Evolutionary conservation across 2,797 vertebrate genomes (phyloP), one percentile per base, ranked within the genome.

Genomic region (Botia almorhae): DNA sequence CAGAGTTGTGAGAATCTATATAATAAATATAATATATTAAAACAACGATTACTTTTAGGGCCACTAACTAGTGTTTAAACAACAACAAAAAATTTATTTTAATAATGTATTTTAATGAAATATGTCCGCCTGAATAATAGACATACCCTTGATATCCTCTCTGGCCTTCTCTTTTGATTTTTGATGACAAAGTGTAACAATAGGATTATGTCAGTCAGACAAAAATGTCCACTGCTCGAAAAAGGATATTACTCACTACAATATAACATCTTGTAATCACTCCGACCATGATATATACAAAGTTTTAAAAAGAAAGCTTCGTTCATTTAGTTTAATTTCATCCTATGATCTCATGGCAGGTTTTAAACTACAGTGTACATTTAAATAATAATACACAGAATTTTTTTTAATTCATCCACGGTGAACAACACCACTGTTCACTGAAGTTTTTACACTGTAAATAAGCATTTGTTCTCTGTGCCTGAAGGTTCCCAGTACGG

Each of bases 281-380:
- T 64, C 13, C 17, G 56, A 12, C 29, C 2, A 64, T 33, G 16
- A 64, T 1, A 48, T 36, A 48, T 26, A 7, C 14, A 5, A 43
- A 67, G 48, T 7, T n/a, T 78, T 55, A 10, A 29, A 63, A 72
- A 69, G 16, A 10, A 26, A 74, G 23, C 64, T n/a, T 2, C 11
- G 14, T 29, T 58, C 46, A 76, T 51, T 74, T 53, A 50, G 61
- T 72, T 33, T 36, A 12, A n/a, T 55, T 26, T 55, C 39, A 43
- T 43, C 39, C 0, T 43, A 10, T 43, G 39, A 43, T 43, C 8
- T 7, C 36, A 23, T 53, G 12, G 17, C 17, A 36, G 11, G 4
- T 69, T 51, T 51, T 39, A 39, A 43, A 16, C 33, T 33, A 33
- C 4, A 1, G 4, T 33, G 33, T 33, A 33, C 33, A 33, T 33